Conservation (phyloP, 1,140 invertebrate species). For the Heterodera schachtii region DNA sequence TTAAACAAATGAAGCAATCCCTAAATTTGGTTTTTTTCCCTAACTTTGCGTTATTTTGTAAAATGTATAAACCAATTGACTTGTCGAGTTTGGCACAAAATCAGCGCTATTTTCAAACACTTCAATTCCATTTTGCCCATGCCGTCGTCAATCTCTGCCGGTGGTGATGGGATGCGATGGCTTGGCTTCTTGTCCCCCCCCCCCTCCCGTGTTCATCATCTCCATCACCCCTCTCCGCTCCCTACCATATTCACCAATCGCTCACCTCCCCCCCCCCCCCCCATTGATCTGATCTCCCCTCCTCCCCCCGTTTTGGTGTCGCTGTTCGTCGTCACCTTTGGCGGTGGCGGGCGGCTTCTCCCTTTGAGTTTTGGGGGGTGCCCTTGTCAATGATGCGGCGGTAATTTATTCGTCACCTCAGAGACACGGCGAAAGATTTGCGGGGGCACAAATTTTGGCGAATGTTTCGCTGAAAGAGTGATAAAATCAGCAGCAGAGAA, state of each 20-base stretch:
- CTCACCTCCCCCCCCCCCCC: too few relatives aligned
- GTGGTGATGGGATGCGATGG: too few relatives aligned
- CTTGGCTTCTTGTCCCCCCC: too few relatives aligned
- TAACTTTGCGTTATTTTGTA: too few relatives aligned
- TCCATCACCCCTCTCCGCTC: too few relatives aligned
- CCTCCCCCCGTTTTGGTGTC: background rate
- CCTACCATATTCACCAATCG: too few relatives aligned
- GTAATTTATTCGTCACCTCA: constrained; percentile 2
- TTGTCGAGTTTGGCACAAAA: background rate
- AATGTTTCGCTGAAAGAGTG: background rate
- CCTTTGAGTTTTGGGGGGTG: background rate
- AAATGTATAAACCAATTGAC: background rate
- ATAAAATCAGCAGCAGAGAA: background rate
- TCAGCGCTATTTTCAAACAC: background rate
- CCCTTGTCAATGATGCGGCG: background rate
- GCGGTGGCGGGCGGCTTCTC: background rate
- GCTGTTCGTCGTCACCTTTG: background rate
- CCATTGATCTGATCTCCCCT: background rate
- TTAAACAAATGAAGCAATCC: too few relatives aligned
- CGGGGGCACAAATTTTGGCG: background rate
- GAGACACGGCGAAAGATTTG: background rate
- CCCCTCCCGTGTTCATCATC: too few relatives aligned
- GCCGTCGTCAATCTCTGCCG: too few relatives aligned
- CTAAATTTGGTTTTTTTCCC: too few relatives aligned
- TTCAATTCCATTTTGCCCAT: background rate